These are phyloP conservation scores for Petaurus breviceps DNA, from an alignment of 2,113 vertebrate genomes.

Conservation along the genomic window DNA sequence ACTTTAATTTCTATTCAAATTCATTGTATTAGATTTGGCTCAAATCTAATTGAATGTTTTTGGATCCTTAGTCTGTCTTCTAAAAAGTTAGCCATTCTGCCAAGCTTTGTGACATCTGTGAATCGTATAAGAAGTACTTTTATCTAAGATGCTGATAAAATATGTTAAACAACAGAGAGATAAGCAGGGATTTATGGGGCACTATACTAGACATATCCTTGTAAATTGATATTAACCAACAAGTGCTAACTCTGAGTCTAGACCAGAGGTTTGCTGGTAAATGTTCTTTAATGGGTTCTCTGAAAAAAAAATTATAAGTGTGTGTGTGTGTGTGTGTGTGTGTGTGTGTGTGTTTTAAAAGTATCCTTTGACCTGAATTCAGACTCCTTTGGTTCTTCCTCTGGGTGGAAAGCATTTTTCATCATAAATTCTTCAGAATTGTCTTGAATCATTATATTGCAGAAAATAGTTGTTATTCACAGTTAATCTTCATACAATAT, in stretches of 20 bases:
- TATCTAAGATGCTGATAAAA: not conserved
- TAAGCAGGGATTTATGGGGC: not conserved
- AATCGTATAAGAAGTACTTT: not conserved
- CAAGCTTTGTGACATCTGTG: not conserved
- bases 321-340: too few species aligned
- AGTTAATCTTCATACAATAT: too few species aligned
- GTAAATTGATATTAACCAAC: not conserved
- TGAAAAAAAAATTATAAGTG: not conserved
- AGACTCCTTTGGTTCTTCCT: too few species aligned
- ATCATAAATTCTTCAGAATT: too few species aligned
- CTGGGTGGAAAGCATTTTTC: too few species aligned
- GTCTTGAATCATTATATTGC: too few species aligned
- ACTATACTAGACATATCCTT: not conserved
- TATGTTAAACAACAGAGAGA: not conserved
- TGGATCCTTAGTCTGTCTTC: not conserved
- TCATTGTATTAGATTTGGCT: not conserved
- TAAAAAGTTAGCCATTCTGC: not conserved
- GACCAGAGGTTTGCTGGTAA: not conserved
- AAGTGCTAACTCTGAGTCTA: not conserved
- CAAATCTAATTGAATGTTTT: not conserved
- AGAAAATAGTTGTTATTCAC: too few species aligned
- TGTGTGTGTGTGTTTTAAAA: too few species aligned
- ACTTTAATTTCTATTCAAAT: not conserved
- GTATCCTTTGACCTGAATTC: too few species aligned
- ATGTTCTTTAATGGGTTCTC: not conserved